Evolutionary conservation across 2,888 invertebrate genomes (phyloP), one percentile per base, ranked within the genome.

Genomic region (Eupeodes latifasciatus): DNA sequence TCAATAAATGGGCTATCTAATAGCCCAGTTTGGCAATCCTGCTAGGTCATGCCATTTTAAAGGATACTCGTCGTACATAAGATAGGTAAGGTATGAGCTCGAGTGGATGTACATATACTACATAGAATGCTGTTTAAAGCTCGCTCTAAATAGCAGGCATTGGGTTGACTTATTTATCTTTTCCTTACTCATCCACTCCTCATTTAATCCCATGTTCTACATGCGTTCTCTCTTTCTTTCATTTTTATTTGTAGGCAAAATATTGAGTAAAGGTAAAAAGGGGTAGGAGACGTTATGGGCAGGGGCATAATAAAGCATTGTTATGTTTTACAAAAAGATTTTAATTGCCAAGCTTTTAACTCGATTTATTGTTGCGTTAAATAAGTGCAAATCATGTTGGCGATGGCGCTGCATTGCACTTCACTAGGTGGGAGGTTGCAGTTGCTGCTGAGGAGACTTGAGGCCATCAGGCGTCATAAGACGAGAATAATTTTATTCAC

Each of bases 351-450:
- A 64, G 86, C 76, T 87, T 80, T 83, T 67, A 79, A 83, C 76
- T 83, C 64, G 79, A 87, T 79, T 87, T 87, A 87, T 83, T 83
- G 83, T 83, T 87, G 79, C 83, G 83, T 83, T 87, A 79, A 87
- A 83, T 80, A 71, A 82, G 86, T 80, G 76, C 71, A 87, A 83
- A 87, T 83, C 80, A 83, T 71, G 47, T 27, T 66, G 14, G 64
- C 59, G 40, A 11, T 55, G 34, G 57, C 27, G 12, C 27, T 27
- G 27, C 27, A 3, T 2, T 27, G 27, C 27, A 27, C 27, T 27
- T 27, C 3, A 27, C 27, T 27, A 27, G 57, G 57, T 16, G 47
- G 66, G 12, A 9, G 66, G 40, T 40, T 5, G 40, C 40, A 9
- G 40, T 40, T 6, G 40, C 6, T 5, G 40, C 40, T 5, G 40